Evolutionary conservation across 2,797 vertebrate genomes (phyloP).

Genomic region (Antrozous pallidus): DNA sequence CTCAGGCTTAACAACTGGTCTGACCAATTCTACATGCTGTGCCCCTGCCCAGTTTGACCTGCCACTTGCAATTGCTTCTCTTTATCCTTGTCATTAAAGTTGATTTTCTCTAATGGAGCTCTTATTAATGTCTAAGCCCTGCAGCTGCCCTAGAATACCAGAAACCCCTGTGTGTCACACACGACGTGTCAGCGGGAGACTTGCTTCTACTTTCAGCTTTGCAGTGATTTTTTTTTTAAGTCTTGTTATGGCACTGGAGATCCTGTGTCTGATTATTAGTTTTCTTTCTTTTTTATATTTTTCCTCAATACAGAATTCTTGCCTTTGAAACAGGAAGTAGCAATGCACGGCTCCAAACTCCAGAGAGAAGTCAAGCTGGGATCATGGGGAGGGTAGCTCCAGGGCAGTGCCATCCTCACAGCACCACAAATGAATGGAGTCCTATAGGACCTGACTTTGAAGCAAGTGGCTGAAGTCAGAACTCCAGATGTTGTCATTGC

Average conservation of each 20-base stretch:
- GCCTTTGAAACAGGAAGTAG: neutral
- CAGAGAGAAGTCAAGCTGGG: neutral
- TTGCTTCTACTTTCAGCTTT: neutral
- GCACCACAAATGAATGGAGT: fast-evolving
- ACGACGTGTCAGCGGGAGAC: fast-evolving
- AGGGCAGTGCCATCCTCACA: fast-evolving
- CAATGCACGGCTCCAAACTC: neutral
- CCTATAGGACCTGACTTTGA: neutral
- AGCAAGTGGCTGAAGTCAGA: neutral
- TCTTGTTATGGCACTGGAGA: neutral
- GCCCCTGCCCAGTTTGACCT: neutral
- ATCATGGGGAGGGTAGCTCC: neutral
- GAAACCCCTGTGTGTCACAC: neutral
- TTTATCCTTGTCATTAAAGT: neutral
- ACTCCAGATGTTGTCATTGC: neutral
- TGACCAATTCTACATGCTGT: neutral
- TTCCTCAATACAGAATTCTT: neutral
- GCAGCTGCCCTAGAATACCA: neutral
- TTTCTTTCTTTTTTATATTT: neutral
- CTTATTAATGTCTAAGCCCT: neutral
- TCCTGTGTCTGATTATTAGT: neutral
- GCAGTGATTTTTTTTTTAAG: neutral
- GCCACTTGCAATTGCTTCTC: neutral
- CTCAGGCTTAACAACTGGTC: neutral
- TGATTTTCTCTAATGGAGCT: neutral